These are phyloP conservation scores for Brenthis ino DNA, from an alignment of 2,888 invertebrate genomes.

Conservation along the genomic window DNA sequence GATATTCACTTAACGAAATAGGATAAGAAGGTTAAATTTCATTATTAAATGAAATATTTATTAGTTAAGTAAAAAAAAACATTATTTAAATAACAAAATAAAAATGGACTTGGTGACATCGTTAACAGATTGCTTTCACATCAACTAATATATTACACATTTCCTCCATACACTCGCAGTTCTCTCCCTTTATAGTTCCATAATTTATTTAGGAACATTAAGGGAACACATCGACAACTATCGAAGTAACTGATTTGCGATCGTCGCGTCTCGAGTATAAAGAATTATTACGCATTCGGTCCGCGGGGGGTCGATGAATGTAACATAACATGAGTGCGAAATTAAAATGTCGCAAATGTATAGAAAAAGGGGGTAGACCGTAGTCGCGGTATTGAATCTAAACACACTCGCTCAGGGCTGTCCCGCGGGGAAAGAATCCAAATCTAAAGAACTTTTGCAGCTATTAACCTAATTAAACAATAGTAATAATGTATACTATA, in stretches of 20 bases:
- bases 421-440: background rate
- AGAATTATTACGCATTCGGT: slow-evolving; percentile 18
- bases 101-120: background rate
- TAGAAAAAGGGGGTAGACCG: slow-evolving; percentile 11
- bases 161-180: background rate
- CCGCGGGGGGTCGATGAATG: slow-evolving; percentile 14
- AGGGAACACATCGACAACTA: slow-evolving; percentile 19
- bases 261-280: slow-evolving; percentile 14
- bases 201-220: slow-evolving; percentile 10
- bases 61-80: background rate
- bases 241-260: slow-evolving; percentile 27
- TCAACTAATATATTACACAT: slow-evolving; percentile 15
- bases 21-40: too few relatives aligned
- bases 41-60: too few relatives aligned
- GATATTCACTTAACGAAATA: too few relatives aligned
- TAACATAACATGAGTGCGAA: slow-evolving; percentile 23
- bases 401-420: slow-evolving; percentile 6
- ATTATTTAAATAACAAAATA: background rate
- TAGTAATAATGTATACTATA: too few relatives aligned
- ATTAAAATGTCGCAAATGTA: slow-evolving; percentile 25
- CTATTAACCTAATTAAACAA: too few relatives aligned
- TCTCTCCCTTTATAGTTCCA: background rate
- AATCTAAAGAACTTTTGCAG: background rate
- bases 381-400: slow-evolving; percentile 15
- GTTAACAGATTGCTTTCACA: slow-evolving; percentile 11